Percentiles rank a stretch among this genome's conserved stretches.
These are phyloP conservation scores for Enteromius argenteus DNA, from an alignment of 2,797 vertebrate species.

Conservation along the genomic window DNA sequence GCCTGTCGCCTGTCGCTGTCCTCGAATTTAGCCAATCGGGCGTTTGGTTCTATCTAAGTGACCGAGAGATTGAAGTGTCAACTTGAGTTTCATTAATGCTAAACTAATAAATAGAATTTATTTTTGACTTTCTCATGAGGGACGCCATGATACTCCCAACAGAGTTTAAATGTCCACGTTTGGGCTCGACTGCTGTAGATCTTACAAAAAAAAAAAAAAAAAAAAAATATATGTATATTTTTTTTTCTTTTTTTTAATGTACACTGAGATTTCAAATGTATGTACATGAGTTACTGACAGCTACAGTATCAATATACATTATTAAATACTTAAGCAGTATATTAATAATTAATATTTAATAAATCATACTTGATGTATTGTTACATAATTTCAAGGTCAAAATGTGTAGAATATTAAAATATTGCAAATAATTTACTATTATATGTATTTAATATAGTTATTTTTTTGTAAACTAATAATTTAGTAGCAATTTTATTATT, in stretches of 20 bases:
- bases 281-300: too few species aligned
- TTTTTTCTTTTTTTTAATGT: too few species aligned
- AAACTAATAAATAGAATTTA: neutral
- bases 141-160: neutral
- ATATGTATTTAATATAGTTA: neutral
- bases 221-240: too few species aligned
- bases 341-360: too few species aligned
- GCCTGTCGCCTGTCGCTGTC: neutral
- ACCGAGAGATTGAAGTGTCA: slow-evolving; percentile 3
- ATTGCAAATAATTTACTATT: neutral
- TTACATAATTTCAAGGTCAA: neutral
- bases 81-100: neutral
- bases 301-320: too few species aligned
- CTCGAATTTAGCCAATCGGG: slow-evolving; percentile 23
- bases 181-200: neutral
- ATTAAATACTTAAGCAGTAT: too few species aligned
- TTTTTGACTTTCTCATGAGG: neutral
- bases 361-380: too few species aligned
- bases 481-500: neutral
- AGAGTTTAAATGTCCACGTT: neutral
- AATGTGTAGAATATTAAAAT: neutral
- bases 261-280: too few species aligned
- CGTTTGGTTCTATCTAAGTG: neutral
- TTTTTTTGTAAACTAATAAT: neutral
- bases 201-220: too few species aligned